phyloP scores from a whole-genome alignment of 2,113 vertebrate genomes.

The Polypterus senegalus region DNA sequence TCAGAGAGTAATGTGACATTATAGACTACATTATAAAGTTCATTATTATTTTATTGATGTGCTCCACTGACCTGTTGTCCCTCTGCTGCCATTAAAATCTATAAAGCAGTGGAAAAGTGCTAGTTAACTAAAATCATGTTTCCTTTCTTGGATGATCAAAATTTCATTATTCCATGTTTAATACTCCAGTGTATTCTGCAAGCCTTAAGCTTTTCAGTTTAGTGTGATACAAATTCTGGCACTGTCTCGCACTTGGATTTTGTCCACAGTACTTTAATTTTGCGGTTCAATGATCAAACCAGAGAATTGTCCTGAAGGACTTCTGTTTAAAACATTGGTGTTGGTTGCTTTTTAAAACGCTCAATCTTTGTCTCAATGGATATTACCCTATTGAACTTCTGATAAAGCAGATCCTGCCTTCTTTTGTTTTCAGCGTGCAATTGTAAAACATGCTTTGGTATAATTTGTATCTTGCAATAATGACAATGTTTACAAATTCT shows the following conservation, averaged over 20 bases:
- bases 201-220: constrained; percentile 41
- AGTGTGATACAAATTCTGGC: constrained; percentile 41
- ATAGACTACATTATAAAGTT: constrained; percentile 45
- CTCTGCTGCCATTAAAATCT: constrained; percentile 45
- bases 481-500: no score
- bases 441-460: no score
- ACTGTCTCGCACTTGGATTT: constrained; percentile 42
- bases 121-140: constrained; percentile 53
- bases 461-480: no score
- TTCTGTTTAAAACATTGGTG: constrained; percentile 43
- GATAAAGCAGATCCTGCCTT: neutral
- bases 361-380: constrained; percentile 26
- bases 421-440: no score
- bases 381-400: constrained; percentile 1
- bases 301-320: constrained; percentile 37
- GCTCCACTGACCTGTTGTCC: constrained; percentile 47
- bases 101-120: constrained; percentile 42
- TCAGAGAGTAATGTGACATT: no score
- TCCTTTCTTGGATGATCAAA: constrained; percentile 52
- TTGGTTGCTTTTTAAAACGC: constrained; percentile 33
- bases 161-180: constrained; percentile 47
- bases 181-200: constrained; percentile 42
- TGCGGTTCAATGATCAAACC: constrained; percentile 55
- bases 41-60: constrained; percentile 59
- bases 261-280: constrained; percentile 54